A percentile compares a stretch with the other conserved stretches of the same genome.
These are phyloP conservation scores for Thamnophis sirtalis DNA, from an alignment of 2,113 vertebrate genomes.

Conservation along the genomic window DNA sequence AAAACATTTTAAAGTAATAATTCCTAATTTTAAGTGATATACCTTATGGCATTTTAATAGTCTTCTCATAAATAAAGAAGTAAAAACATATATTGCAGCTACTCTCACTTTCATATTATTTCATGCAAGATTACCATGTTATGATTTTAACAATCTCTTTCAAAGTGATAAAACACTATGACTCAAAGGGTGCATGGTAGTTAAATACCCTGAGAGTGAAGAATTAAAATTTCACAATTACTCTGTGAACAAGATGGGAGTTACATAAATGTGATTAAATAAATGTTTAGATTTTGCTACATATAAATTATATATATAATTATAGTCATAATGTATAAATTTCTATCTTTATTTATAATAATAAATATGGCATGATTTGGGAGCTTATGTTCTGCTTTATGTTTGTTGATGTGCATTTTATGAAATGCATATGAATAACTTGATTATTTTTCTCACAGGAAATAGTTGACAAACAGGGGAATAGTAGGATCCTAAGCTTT, in stretches of 20 bases:
- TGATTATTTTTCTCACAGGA: constrained; percentile 74
- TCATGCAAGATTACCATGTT: not conserved
- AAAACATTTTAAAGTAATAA: not conserved
- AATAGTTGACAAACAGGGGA: constrained; percentile 95
- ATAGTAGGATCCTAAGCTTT: constrained; percentile 91
- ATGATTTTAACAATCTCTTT: not conserved
- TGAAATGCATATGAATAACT: not conserved
- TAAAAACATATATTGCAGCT: not conserved
- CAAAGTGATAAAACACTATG: not conserved
- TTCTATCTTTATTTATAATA: not conserved
- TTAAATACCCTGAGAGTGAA: not conserved
- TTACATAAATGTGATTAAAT: not conserved
- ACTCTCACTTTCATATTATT: not conserved
- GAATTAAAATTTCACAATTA: not conserved
- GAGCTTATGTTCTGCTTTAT: not conserved
- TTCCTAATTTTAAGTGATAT: not conserved
- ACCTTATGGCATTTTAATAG: not conserved
- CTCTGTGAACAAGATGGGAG: not conserved
- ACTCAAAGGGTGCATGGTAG: not conserved
- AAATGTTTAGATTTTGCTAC: not conserved
- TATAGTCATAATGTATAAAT: not conserved
- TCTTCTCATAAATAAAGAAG: not conserved
- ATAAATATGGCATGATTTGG: not conserved
- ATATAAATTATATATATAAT: not conserved
- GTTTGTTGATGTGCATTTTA: not conserved